Evolutionary conservation across 2,113 vertebrate genomes (phyloP).

Genomic region (Gambusia affinis): DNA sequence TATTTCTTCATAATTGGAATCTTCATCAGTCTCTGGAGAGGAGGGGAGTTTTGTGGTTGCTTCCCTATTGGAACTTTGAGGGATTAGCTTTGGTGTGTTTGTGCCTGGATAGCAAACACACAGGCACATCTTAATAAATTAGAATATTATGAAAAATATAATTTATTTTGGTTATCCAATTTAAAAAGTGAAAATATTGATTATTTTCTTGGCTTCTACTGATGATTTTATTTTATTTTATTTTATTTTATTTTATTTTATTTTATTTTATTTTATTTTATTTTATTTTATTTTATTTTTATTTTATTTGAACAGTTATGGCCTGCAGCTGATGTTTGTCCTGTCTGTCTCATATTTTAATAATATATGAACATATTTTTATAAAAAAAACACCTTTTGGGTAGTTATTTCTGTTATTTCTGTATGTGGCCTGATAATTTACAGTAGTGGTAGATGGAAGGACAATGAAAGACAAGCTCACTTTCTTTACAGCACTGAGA

Average conservation of each 20-base stretch:
- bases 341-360: too few relatives aligned
- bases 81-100: slow-evolving; percentile 47
- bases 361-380: too few relatives aligned
- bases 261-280: neutral
- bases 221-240: neutral
- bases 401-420: slow-evolving; percentile 26
- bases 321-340: neutral
- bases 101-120: slow-evolving; percentile 7
- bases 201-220: neutral
- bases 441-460: slow-evolving; percentile 25
- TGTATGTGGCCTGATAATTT: slow-evolving; percentile 24
- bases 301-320: neutral
- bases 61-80: slow-evolving; percentile 15
- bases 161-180: neutral
- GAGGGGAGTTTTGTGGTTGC: slow-evolving; percentile 33
- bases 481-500: slow-evolving; percentile 12
- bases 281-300: neutral
- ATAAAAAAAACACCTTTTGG: neutral
- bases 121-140: neutral
- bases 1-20: slow-evolving; percentile 77
- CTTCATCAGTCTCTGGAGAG: slow-evolving; percentile 48
- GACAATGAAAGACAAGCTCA: slow-evolving; percentile 21
- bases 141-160: neutral
- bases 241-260: neutral
- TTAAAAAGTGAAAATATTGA: neutral